phyloP scores from a whole-genome alignment of 2,888 invertebrate species.

The Phortica magna region DNA sequence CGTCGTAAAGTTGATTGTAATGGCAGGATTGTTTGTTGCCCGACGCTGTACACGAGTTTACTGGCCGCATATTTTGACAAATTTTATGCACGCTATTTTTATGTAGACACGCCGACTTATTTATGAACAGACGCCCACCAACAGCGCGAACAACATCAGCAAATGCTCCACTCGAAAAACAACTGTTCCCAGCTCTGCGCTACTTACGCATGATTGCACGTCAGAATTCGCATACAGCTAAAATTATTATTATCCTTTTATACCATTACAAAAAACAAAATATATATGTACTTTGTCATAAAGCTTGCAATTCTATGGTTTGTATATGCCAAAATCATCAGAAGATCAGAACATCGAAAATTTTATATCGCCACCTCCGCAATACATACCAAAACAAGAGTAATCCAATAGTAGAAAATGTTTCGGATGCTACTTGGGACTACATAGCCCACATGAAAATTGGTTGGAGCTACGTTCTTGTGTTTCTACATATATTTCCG shows the following conservation, averaged over 20 bases:
- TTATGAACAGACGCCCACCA: conserved; percentile 12
- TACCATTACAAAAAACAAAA: too few species aligned
- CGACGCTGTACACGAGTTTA: background rate
- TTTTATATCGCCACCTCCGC: too few species aligned
- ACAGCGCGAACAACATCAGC: background rate
- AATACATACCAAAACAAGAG: too few species aligned
- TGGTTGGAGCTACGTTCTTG: too few species aligned
- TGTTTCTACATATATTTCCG: too few species aligned
- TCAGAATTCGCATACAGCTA: conserved; percentile 36
- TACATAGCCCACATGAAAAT: too few species aligned
- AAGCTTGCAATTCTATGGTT: background rate
- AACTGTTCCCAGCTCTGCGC: conserved; percentile 40
- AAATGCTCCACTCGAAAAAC: background rate
- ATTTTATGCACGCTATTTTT: conserved; percentile 9
- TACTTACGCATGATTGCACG: conserved; percentile 37
- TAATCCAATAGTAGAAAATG: too few species aligned
- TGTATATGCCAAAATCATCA: background rate
- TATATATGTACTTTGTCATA: background rate
- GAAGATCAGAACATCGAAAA: too few species aligned
- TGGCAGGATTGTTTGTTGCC: conserved; percentile 59
- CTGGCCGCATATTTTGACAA: background rate
- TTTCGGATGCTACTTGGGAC: too few species aligned
- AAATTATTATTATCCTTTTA: conserved; percentile 73
- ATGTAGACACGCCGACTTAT: conserved; percentile 5
- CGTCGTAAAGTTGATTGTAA: conserved; percentile 70